Evolutionary conservation across 2,888 invertebrate genomes (phyloP).

Genomic region (Priocnemis perturbator): DNA sequence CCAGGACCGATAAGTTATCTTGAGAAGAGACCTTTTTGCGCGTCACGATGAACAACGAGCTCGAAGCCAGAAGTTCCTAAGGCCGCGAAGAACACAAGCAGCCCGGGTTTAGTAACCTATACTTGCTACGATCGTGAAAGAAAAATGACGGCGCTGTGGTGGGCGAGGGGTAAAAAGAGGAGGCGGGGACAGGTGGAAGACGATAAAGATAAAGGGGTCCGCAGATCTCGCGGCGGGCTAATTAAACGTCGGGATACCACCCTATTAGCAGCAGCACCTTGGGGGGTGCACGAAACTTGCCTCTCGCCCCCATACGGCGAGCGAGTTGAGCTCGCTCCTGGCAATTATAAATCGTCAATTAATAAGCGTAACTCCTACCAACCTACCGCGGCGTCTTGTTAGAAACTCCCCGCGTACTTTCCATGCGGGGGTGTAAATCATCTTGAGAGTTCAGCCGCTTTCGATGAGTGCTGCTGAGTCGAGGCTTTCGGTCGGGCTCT

Average conservation of each 20-base stretch:
- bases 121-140: not conserved
- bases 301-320: constrained; percentile 41
- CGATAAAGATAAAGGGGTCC: constrained; percentile 35
- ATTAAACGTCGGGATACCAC: constrained; percentile 64
- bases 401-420: constrained; percentile 29
- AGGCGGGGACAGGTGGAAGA: constrained; percentile 1
- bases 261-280: constrained; percentile 61
- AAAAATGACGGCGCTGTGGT: not conserved
- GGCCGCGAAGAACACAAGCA: not conserved
- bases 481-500: not conserved
- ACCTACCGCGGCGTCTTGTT: constrained; percentile 41
- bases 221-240: constrained; percentile 63
- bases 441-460: constrained; percentile 27
- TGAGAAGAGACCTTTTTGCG: too few relatives aligned
- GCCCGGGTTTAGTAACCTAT: not conserved
- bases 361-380: constrained; percentile 59
- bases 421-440: constrained; percentile 39
- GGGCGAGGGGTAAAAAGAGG: not conserved
- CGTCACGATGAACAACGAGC: not conserved
- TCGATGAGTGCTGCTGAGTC: constrained; percentile 16
- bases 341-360: constrained; percentile 68
- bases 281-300: constrained; percentile 51
- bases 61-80: not conserved
- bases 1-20: too few relatives aligned
- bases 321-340: constrained; percentile 42